Evolutionary conservation across 2,113 vertebrate genomes (phyloP), one percentile per base, ranked within the genome.

Genomic region (Vireo altiloquus): DNA sequence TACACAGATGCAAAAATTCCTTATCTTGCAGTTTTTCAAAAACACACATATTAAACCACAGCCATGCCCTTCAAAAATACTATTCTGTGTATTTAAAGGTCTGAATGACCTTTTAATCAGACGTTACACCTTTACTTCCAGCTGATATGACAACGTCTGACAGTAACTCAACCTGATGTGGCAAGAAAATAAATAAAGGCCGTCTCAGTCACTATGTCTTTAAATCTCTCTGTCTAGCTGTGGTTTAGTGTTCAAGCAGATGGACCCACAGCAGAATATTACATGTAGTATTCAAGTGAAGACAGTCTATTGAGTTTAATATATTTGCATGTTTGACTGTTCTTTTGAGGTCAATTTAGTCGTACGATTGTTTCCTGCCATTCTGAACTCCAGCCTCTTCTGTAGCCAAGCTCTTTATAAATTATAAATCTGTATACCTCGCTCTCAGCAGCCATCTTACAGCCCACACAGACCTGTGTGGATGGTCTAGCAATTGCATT

Each of bases 61-160:
- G 56, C 40, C 94, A 93, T 95, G 66, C 82, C 92, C 82, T 96
- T 94, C 92, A 88, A 52, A 95, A 94, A 89, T 77, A 72, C 68
- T 95, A 65, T 95, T 93, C 82, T 37, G 6, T 77, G 82, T 68
- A 81, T 90, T 94, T 94, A 95, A 94, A 94, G 86, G 93, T 94
- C 92, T 94, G 89, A 85, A 95, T 95, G 90, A 97, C 86, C 92
- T 97, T 95, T 96, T 96, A 96, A 95, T 97, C 91, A 97, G 88
- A 74, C 78, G 6, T 59, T 91, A 69, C 47, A 92, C 64, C 94
- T 97, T 90, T 83, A 59, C 90, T 97, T 95, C 93, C 87, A 94
- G 82, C 81, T 94, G 84, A 79, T 84, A 81, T 87, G 92, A 81
- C 91, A 94, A 39, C 31, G 0, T 81, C 96, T 94, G 86, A 95